Base-by-base conservation (phyloP, 2,888 invertebrate species). In the Heliconius erato region DNA sequence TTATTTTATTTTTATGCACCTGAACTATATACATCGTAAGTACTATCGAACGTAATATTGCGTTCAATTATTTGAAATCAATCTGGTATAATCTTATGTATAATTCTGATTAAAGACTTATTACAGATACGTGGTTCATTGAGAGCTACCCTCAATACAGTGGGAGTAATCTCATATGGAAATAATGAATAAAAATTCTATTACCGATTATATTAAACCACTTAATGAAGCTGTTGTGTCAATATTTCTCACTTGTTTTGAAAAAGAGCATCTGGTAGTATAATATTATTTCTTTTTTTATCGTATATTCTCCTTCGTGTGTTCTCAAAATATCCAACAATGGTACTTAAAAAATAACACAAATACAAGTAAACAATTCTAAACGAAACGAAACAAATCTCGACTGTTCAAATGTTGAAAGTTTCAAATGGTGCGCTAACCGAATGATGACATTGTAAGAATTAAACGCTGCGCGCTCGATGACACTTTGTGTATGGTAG, bases 401-500 rank as follows among this genome's bases (percentile, higher is more conserved):
- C 35, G 32, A 59, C 3, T 35, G 32, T 35, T 59, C 74, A 74
- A 59, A 76, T 35, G 74, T 23, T 76, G 35, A 7, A 76, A 59
- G 32, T 76, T 59, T 35, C 32, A 76, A 76, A 59, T 35, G 54
- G 59, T 35, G 3, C 35, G n/a, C 54, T 59, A 76, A 76, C 74
- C 32, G 74, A 71, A n/a, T 44, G 71, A 63, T 59, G 59, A 59
- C n/a, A 59, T 76, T 59, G n/a, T 32, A 32, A 76, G 74, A 76
- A 59, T 74, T 74, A 76, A 76, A 63, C 35, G 59, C 54, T 59
- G 35, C 5, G 32, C 74, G 74, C 74, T 49, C 74, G 59, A n/a
- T 63, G 74, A 35, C 74, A 76, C 59, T 76, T 74, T 74, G 74
- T 76, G 35, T 74, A 76, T n/a, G n/a, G 59, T 63, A 32, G 32